phyloP scores from a whole-genome alignment of 2,113 vertebrate genomes.

The Nipponia nippon region DNA sequence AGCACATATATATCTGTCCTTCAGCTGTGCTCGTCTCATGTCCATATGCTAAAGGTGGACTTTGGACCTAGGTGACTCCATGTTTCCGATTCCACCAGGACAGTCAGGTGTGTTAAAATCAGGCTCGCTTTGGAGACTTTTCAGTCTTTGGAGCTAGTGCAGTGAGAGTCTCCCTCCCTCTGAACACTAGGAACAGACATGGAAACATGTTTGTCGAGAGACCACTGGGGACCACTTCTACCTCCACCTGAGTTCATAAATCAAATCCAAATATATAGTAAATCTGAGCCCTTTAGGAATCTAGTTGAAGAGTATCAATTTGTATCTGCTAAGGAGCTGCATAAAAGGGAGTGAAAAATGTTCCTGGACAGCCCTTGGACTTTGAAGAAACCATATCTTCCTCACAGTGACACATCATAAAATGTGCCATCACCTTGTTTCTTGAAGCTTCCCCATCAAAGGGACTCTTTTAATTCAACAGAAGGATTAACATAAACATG shows the following conservation, averaged over 20 bases:
- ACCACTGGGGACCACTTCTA: not conserved
- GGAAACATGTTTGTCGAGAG: not conserved
- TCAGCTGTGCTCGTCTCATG: not conserved
- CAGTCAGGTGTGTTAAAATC: not conserved
- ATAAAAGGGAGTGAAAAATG: not conserved
- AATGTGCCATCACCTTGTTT: not conserved
- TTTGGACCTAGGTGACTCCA: not conserved
- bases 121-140: not conserved
- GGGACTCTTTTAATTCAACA: not conserved
- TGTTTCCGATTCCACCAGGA: not conserved
- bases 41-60: not conserved
- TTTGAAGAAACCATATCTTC: not conserved
- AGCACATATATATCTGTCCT: not conserved
- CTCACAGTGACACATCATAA: not conserved
- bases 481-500: not conserved
- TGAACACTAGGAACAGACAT: not conserved
- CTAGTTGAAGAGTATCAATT: not conserved
- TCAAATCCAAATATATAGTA: not conserved
- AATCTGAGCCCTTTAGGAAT: not conserved
- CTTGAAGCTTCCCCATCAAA: not conserved
- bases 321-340: not conserved
- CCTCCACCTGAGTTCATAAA: not conserved
- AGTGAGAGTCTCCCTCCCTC: not conserved
- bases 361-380: not conserved
- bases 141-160: not conserved